A percentile compares a stretch with the other conserved stretches of the same genome.
Evolutionary conservation across 2,888 invertebrate genomes (phyloP).

Genomic region (Thymelicus lineola): DNA sequence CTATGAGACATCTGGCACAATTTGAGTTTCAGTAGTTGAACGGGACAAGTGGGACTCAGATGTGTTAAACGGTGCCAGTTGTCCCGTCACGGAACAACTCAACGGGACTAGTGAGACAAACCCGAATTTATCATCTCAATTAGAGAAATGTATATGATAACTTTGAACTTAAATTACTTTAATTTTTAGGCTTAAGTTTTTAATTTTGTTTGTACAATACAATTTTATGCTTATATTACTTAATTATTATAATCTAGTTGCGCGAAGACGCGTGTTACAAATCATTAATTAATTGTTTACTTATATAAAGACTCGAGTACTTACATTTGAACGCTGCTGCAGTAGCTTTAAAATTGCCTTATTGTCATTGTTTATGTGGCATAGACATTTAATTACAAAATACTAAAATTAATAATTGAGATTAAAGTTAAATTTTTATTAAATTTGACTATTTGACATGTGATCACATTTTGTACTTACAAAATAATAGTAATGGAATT

Average conservation of each 20-base stretch:
- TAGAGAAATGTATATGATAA: slow-evolving; percentile 3
- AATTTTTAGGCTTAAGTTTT: slow-evolving; percentile 7
- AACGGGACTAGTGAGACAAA: too few species aligned
- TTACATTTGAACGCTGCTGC: slow-evolving; percentile 37
- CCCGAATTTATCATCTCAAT: slow-evolving; percentile 18
- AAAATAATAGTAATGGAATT: slow-evolving; percentile 2
- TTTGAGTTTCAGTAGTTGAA: too few species aligned
- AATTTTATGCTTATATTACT: slow-evolving; percentile 19
- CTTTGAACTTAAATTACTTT: background rate
- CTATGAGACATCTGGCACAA: too few species aligned
- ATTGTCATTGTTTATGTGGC: slow-evolving; percentile 29
- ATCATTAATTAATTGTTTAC: slow-evolving; percentile 6
- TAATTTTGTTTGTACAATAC: slow-evolving; percentile 22
- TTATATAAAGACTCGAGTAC: slow-evolving; percentile 31
- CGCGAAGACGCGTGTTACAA: background rate
- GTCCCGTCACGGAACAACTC: too few species aligned
- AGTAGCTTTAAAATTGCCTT: slow-evolving; percentile 43
- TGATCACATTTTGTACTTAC: slow-evolving; percentile 18
- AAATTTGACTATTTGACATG: slow-evolving; percentile 12
- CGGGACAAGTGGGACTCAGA: too few species aligned
- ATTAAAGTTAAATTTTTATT: slow-evolving; percentile 13
- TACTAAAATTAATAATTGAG: background rate
- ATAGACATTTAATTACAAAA: slow-evolving; percentile 8
- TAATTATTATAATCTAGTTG: background rate
- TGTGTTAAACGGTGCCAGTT: too few species aligned